Percentiles rank a stretch among this genome's conserved stretches.
Evolutionary conservation across 1,140 invertebrate genomes (phyloP).

Genomic region (Manduca sexta): DNA sequence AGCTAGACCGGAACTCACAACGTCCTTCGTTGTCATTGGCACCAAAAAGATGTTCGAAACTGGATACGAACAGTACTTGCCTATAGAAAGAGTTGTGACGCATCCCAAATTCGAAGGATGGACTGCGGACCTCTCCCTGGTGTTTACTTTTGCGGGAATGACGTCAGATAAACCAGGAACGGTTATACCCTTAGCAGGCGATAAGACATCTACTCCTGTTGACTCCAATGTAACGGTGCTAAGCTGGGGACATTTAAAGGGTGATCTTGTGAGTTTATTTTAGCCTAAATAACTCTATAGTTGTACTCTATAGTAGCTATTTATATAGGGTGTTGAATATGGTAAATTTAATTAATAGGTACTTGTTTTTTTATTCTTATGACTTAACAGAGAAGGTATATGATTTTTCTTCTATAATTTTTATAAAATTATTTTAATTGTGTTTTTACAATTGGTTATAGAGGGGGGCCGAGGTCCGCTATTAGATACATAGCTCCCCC

Average conservation of each 20-base stretch:
- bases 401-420: too few relatives aligned
- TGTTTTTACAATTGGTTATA: too few relatives aligned
- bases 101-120: slow-evolving; percentile 36
- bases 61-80: slow-evolving; percentile 44
- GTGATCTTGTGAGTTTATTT: slow-evolving; percentile 28
- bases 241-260: slow-evolving; percentile 42
- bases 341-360: too few relatives aligned
- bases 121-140: slow-evolving; percentile 35
- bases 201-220: slow-evolving; percentile 20
- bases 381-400: too few relatives aligned
- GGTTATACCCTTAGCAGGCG: slow-evolving; percentile 30
- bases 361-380: too few relatives aligned
- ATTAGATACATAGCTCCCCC: too few relatives aligned
- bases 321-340: too few relatives aligned
- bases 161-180: slow-evolving; percentile 43
- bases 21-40: slow-evolving; percentile 47
- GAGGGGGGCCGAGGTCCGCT: too few relatives aligned
- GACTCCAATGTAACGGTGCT: slow-evolving; percentile 36
- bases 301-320: too few relatives aligned
- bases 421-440: too few relatives aligned
- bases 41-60: slow-evolving; percentile 42
- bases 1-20: slow-evolving; percentile 31
- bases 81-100: slow-evolving; percentile 37
- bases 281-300: too few relatives aligned
- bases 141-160: slow-evolving; percentile 46